Base-by-base conservation (phyloP, 2,113 vertebrate genomes). In the Kryptolebias marmoratus region DNA sequence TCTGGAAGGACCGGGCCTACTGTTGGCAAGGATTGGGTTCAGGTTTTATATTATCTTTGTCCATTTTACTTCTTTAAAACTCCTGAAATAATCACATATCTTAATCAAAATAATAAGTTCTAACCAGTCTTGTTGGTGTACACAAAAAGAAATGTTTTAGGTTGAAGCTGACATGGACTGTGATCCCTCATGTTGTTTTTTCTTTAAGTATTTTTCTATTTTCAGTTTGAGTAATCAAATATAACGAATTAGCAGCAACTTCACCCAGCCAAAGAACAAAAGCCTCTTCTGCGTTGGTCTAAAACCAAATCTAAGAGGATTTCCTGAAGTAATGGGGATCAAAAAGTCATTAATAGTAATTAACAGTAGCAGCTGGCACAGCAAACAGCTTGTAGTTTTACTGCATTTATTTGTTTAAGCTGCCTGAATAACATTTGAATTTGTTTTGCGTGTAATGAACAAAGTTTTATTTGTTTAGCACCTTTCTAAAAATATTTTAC, bases 341-440 rank as follows among this genome's bases (percentile, higher is more conserved):
- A 83, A 71, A 31, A 88, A 77, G 86, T 84, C 73, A 45, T 69
- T 61, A 56, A 36, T 59, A 30, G 56, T 82, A 80, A 83, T 87
- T 86, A 80, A 68, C 31, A 27, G 50, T 45, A 79, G 53, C 81
- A 74, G 68, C 73, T 79, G 73, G 66, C 64, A 77, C 44, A 55
- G 27, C 45, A 60, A 36, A 64, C 45, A 57, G 57, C 31, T 49
- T 36, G 59, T 63, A 60, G 42, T 7, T 50, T 50, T 42, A 36
- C 32, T 36, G 7, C 32, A 36, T 36, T 36, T 36, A 36, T 36
- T 36, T 36, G 7, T 4, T 36, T 36, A 36, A 36, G 32, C 32
- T 36, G 32, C 32, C 32, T 36, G 7, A 36, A 36, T 36, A 36
- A 36, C 7, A 3, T 4, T 36, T 36, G 7, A 36, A 36, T 36